Base-by-base conservation (phyloP, 2,113 vertebrate species). In the Scatophagus argus region DNA sequence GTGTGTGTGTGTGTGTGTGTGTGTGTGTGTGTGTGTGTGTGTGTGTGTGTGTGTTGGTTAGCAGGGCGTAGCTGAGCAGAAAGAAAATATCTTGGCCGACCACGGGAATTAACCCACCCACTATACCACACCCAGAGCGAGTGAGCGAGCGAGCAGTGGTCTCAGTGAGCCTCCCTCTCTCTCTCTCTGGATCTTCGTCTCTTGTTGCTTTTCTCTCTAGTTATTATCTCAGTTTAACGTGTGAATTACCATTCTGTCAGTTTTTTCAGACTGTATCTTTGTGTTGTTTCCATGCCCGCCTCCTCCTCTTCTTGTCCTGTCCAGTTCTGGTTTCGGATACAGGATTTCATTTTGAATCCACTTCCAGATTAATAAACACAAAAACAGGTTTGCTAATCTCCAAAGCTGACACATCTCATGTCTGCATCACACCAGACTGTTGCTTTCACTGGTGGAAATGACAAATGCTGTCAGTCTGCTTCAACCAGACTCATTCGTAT, bases 41-140 rank as follows among this genome's bases (percentile, higher is more conserved):
- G 77, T 69, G 59, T 71, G 77, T 74, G 67, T 65, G 58, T 65
- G 67, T 74, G 74, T 86, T 66, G 81, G 85, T 87, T 80, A 83
- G 66, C 81, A 88, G 86, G 83, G 88, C 85, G 91, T 94, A 85
- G 91, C 91, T 94, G 88, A 89, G 85, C 67, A 86, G 89, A 93
- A 89, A 88, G 87, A 94, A 95, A 94, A 85, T 94, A 86, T 89
- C 84, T 76, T 82, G 51, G 79, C 77, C 72, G 74, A 94, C 92
- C 91, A 66, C 88, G 38, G 65, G 84, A 91, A 87, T 71, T 82
- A 84, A 91, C 86, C 86, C 92, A 91, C 94, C 92, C 74, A 85
- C 88, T 86, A 79, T 82, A 92, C 94, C 92, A 94, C 88, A 91
- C 89, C 88, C 64, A 91, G 84, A 81, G 81, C 79, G 80, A 31